These are phyloP conservation scores for Sparus aurata DNA, from an alignment of 2,797 vertebrate species.

Conservation along the genomic window DNA sequence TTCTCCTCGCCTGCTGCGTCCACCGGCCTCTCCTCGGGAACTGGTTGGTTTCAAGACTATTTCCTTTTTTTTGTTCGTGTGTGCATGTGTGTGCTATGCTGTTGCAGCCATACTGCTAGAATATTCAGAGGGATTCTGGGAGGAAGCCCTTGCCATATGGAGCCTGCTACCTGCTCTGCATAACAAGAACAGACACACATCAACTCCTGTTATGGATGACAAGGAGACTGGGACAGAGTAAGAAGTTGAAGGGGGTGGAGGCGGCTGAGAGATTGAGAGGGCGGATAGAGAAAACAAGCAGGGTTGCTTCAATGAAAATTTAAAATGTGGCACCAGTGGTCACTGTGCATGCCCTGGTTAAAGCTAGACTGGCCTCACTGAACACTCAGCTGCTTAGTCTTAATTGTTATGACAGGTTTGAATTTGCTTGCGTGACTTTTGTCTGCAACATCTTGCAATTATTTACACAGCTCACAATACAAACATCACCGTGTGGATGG, in stretches of 20 bases:
- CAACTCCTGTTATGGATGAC: constrained; percentile 91
- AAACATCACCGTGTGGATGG: constrained; percentile 9
- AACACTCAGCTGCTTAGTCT: constrained; percentile 37
- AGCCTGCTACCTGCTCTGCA: constrained; percentile 91
- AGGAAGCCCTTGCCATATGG: constrained; percentile 90
- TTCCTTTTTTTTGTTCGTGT: constrained; percentile 24
- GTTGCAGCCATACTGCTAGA: constrained; percentile 82
- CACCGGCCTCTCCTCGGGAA: constrained; percentile 83
- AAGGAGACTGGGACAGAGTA: constrained; percentile 82
- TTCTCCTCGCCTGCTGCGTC: constrained; percentile 91
- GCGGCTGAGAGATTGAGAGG: constrained; percentile 57
- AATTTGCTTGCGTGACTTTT: constrained; percentile 24
- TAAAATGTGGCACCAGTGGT: constrained; percentile 71
- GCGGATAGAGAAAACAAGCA: constrained; percentile 55
- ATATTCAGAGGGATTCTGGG: constrained; percentile 83
- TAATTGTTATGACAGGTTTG: constrained; percentile 26
- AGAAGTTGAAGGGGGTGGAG: constrained; percentile 71
- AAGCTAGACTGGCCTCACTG: constrained; percentile 18
- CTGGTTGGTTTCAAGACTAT: constrained; percentile 86
- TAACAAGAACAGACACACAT: constrained; percentile 93
- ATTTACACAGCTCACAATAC: constrained; percentile 31
- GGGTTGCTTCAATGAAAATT: constrained; percentile 74
- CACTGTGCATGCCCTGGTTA: constrained; percentile 54
- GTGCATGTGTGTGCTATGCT: constrained; percentile 66
- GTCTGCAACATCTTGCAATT: constrained; percentile 17